Base-by-base conservation (phyloP, 2,113 vertebrate genomes). In the Sebastes fasciatus region DNA sequence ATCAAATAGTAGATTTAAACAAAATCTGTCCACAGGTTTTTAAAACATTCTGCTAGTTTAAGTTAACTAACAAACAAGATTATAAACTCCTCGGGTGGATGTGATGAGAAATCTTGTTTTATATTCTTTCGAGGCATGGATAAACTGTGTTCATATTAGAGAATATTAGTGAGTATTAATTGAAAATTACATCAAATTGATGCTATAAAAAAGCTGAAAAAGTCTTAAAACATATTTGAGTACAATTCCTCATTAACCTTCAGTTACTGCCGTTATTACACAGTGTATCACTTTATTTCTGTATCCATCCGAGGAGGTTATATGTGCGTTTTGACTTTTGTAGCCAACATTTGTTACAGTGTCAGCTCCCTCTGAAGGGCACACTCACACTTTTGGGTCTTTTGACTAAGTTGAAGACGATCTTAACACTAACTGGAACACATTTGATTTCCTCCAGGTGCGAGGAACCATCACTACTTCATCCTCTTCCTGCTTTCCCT, bases 401-500 rank as follows among this genome's bases (percentile, higher is more conserved):
- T 10, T 19, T 19, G 9, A 8, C 23, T n/a, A 1, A 45, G 5
- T 43, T 65, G 16, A 40, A 67, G 11, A 4, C 1, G 4, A 11
- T 23, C 74, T 57, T 5, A 61, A 5, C 16, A 26, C 0, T 14
- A 8, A 6, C 1, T 14, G 19, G 0, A 3, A 51, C 17, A 1
- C 0, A 2, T 49, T 3, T 69, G 2, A 63, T 42, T 13, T 82
- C 6, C 73, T 88, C 7, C 77, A 99, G 98, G 98, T 72, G 89
- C 96, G 68, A 97, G 97, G 88, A 99, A 99, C 91, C 97, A 99
- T 88, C 93, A 85, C 73, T 97, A 95, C 93, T 99, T 97, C 80
- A 65, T 99, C 6, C 88, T 96, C 52, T 98, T 99, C 70, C 94
- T 99, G 61, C 21, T 93, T 58, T 96, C 96, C 57, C 87, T 99